phyloP scores from a whole-genome alignment of 1,140 invertebrate genomes.

The Tribolium castaneum region DNA sequence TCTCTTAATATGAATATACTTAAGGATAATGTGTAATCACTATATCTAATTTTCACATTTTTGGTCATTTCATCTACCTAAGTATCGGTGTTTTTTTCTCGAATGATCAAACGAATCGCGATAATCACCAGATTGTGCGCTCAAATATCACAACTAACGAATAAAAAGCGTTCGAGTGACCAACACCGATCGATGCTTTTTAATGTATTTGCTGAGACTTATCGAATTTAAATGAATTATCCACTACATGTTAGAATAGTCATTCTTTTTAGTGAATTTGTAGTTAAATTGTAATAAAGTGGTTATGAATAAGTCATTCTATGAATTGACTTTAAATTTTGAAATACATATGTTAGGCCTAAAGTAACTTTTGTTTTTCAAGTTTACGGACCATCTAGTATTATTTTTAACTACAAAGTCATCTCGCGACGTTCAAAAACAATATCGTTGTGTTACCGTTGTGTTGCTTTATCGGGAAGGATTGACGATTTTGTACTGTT shows the following conservation, averaged over 20 bases:
- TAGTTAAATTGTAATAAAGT: slow-evolving; percentile 51
- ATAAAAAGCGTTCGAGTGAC: slow-evolving; percentile 13
- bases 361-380: slow-evolving; percentile 37
- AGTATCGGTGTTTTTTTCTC: slow-evolving; percentile 35
- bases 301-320: slow-evolving; percentile 48
- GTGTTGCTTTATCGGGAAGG: not conserved
- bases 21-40: slow-evolving; percentile 51
- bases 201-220: slow-evolving; percentile 54
- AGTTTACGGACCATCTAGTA: slow-evolving; percentile 37
- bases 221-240: slow-evolving; percentile 58
- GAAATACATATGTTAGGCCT: slow-evolving; percentile 43
- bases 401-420: slow-evolving; percentile 18
- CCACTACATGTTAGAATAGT: slow-evolving; percentile 57
- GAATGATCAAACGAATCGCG: slow-evolving; percentile 13
- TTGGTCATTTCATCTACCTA: slow-evolving; percentile 43
- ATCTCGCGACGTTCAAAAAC: not conserved
- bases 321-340: slow-evolving; percentile 52
- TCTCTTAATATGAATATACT: slow-evolving; percentile 50
- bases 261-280: slow-evolving; percentile 56
- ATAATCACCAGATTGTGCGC: slow-evolving; percentile 19
- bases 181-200: slow-evolving; percentile 41
- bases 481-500: slow-evolving; percentile 26
- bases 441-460: too few species aligned
- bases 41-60: slow-evolving; percentile 54
- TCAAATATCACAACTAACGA: slow-evolving; percentile 29